Conservation (phyloP, 1,140 invertebrate species). For the Oreohelix idahoensis region DNA sequence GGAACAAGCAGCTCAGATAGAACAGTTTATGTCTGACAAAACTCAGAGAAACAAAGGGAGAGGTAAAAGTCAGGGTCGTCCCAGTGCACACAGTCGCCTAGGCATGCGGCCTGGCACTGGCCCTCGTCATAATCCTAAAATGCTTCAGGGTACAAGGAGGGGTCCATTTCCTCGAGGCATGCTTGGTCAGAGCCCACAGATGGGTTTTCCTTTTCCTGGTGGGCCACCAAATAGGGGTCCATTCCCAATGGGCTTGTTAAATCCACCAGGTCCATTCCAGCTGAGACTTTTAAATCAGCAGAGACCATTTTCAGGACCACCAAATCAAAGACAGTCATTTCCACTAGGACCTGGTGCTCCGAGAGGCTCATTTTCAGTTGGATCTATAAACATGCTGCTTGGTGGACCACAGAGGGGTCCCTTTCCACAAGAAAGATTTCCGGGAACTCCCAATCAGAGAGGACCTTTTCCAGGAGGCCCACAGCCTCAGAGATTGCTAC, state of each 20-base stretch:
- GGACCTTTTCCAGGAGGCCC: neutral
- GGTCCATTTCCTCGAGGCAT: conserved; percentile 9
- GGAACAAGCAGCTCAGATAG: conserved; percentile 34
- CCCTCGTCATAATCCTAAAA: neutral
- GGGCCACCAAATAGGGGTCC: neutral
- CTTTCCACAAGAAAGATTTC: conserved; percentile 1
- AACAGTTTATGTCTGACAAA: conserved; percentile 27
- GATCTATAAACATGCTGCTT: neutral
- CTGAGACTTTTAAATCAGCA: neutral
- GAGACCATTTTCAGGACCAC: neutral
- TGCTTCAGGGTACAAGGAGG: neutral
- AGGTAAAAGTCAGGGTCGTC: conserved; percentile 6
- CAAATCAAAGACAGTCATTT: conserved; percentile 3
- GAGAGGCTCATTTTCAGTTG: neutral
- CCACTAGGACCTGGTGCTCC: neutral
- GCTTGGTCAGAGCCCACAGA: neutral
- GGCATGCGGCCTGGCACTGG: neutral
- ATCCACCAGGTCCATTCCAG: conserved; percentile 5
- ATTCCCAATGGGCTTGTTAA: conserved; percentile 12
- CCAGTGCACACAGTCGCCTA: conserved; percentile 29
- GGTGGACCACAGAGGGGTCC: neutral
- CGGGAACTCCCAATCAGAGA: conserved; percentile 7
- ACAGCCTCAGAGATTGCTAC: conserved; percentile 7
- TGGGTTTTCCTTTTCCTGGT: neutral
- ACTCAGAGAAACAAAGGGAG: neutral